Conservation (phyloP, 1,140 invertebrate species). For the Bombus superbus region DNA sequence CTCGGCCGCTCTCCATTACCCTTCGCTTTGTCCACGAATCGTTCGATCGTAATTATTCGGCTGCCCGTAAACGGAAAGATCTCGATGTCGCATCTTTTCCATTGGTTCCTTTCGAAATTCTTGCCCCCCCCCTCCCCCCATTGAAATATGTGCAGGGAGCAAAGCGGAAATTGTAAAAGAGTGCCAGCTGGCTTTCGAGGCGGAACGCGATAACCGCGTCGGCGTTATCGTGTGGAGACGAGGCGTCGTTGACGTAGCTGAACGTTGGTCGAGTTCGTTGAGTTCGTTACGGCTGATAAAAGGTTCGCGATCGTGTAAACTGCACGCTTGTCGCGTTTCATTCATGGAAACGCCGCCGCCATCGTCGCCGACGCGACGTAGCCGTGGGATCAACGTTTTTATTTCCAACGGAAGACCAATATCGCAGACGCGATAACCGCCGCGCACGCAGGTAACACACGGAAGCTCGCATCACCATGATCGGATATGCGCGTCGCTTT, state of each 20-base stretch:
- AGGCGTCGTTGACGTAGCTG: slow-evolving; percentile 44
- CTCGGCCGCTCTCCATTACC: not conserved
- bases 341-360: slow-evolving; percentile 60
- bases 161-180: slow-evolving; percentile 56
- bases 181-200: slow-evolving; percentile 53
- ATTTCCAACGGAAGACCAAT: slow-evolving; percentile 64
- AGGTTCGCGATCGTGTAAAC: slow-evolving; percentile 44
- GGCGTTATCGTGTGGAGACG: slow-evolving; percentile 50
- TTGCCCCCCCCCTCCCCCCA: too few relatives aligned
- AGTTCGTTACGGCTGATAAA: slow-evolving; percentile 64
- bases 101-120: not conserved
- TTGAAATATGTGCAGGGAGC: not conserved
- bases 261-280: slow-evolving; percentile 10
- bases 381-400: slow-evolving; percentile 52
- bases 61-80: not conserved
- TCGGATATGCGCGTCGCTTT: not conserved
- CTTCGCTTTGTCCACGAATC: not conserved
- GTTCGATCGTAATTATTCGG: not conserved
- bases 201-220: slow-evolving; percentile 52
- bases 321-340: slow-evolving; percentile 59
- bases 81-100: not conserved
- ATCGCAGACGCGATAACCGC: slow-evolving; percentile 55
- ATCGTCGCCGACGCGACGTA: not conserved
- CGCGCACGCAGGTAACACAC: slow-evolving; percentile 31
- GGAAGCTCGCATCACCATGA: slow-evolving; percentile 10